Evolutionary conservation across 1,140 invertebrate genomes (phyloP).

Genomic region (Venturia canescens): DNA sequence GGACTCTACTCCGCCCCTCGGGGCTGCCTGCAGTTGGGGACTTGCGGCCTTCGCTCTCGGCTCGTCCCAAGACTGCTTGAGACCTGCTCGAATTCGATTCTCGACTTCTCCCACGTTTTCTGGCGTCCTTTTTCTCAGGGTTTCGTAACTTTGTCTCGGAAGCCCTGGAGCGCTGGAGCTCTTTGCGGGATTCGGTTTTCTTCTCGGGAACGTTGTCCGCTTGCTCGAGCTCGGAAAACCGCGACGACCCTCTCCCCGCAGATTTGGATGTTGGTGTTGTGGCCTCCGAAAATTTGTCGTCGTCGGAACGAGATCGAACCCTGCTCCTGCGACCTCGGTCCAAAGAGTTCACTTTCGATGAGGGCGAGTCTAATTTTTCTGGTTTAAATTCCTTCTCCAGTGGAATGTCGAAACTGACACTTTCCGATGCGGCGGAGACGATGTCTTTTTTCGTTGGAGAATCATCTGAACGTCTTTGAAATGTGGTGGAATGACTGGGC

Average conservation of each 20-base stretch:
- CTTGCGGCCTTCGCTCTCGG: conserved; percentile 26
- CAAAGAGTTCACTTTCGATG: neutral
- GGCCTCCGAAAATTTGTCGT: neutral
- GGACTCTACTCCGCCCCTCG: conserved; percentile 33
- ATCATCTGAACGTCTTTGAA: conserved; percentile 42
- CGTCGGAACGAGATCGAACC: conserved; percentile 23
- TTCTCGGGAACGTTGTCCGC: neutral
- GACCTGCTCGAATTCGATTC: conserved; percentile 35
- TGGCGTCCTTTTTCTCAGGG: conserved; percentile 36
- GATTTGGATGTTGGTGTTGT: conserved; percentile 41
- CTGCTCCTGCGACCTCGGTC: conserved; percentile 14
- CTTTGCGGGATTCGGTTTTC: neutral
- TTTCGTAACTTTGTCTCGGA: conserved; percentile 7
- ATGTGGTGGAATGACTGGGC: neutral
- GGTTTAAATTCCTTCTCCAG: conserved; percentile 53
- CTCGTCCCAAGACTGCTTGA: conserved; percentile 23
- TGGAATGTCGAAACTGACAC: conserved; percentile 56
- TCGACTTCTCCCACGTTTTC: conserved; percentile 34
- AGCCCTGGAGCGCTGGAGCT: conserved; percentile 17
- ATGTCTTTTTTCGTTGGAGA: conserved; percentile 23
- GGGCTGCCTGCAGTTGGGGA: conserved; percentile 33
- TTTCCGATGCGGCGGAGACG: conserved; percentile 57
- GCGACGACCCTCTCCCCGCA: conserved; percentile 57
- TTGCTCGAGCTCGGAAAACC: conserved; percentile 36
- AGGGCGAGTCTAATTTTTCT: conserved; percentile 39